Conservation (phyloP, 2,888 invertebrate species). For the Watsonalla binaria region DNA sequence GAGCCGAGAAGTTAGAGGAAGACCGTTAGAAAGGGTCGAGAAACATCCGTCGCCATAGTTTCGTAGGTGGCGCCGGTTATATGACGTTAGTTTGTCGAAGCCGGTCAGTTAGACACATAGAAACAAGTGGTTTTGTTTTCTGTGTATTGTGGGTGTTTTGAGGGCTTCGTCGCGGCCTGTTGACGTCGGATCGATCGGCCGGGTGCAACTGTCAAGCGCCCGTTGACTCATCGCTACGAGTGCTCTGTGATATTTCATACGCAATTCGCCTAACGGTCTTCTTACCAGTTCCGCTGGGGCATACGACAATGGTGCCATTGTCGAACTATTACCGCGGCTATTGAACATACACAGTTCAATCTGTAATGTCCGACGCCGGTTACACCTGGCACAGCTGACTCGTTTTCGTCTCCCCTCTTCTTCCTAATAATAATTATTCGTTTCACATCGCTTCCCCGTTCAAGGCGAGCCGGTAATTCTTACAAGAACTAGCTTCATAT, state of each 20-base stretch:
- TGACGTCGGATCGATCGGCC: constrained; percentile 72
- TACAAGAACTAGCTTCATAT: constrained; percentile 22
- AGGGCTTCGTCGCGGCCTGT: constrained; percentile 51
- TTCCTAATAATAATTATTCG: constrained; percentile 12
- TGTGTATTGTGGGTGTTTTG: constrained; percentile 22
- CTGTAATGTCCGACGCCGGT: not conserved
- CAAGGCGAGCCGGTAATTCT: constrained; percentile 25
- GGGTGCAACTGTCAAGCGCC: constrained; percentile 67
- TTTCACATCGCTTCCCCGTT: constrained; percentile 13
- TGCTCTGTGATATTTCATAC: constrained; percentile 56
- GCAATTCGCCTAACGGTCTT: constrained; percentile 46
- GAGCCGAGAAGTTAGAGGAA: constrained; percentile 25
- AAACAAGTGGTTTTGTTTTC: constrained; percentile 46
- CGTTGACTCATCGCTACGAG: constrained; percentile 69
- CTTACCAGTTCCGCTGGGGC: constrained; percentile 21
- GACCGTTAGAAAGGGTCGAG: constrained; percentile 44
- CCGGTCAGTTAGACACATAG: constrained; percentile 32
- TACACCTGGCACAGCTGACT: constrained; percentile 31
- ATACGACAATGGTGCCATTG: constrained; percentile 26
- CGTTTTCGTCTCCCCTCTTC: constrained; percentile 19
- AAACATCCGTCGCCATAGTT: constrained; percentile 68
- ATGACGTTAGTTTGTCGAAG: constrained; percentile 52
- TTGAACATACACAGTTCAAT: too few species aligned
- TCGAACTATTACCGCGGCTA: too few species aligned
- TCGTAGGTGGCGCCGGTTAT: constrained; percentile 62